Evolutionary conservation across 2,113 vertebrate species (phyloP).

Genomic region (Rhea pennata): DNA sequence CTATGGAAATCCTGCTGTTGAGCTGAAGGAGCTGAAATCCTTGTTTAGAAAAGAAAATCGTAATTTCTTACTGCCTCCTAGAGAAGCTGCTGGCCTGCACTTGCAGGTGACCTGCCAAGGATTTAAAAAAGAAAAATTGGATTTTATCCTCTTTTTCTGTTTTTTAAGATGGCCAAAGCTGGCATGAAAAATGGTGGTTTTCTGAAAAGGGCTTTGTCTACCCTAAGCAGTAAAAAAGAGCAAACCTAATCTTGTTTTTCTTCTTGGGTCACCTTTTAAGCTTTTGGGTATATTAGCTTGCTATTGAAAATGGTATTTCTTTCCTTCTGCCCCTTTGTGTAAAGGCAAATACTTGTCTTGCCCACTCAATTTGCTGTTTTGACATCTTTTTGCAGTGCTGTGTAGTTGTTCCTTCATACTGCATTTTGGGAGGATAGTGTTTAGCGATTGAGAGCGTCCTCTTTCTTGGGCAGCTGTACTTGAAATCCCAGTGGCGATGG

Average conservation of each 20-base stretch:
- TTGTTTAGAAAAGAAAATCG: conserved; percentile 36
- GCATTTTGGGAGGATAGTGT: background rate
- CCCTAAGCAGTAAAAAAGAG: conserved; percentile 15
- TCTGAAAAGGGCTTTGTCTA: conserved; percentile 51
- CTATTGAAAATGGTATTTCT: background rate
- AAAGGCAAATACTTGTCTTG: background rate
- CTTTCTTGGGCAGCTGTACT: background rate
- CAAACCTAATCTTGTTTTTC: conserved; percentile 39
- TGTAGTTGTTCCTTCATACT: background rate
- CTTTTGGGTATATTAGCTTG: background rate
- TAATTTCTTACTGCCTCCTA: conserved; percentile 38
- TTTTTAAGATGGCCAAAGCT: conserved; percentile 62
- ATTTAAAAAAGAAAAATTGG: conserved; percentile 46
- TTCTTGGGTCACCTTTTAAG: conserved; percentile 34
- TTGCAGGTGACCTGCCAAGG: conserved; percentile 53
- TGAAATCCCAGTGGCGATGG: accelerated
- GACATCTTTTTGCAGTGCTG: background rate
- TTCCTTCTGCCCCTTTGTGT: background rate
- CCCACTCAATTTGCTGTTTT: background rate
- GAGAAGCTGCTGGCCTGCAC: conserved; percentile 23
- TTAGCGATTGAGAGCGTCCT: accelerated
- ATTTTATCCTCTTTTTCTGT: conserved; percentile 15
- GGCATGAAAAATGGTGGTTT: conserved; percentile 35
- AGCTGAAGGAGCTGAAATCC: conserved; percentile 38
- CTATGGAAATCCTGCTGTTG: conserved; percentile 30